These are phyloP conservation scores for Oceanites oceanicus DNA, from an alignment of 2,113 vertebrate genomes.

Conservation along the genomic window DNA sequence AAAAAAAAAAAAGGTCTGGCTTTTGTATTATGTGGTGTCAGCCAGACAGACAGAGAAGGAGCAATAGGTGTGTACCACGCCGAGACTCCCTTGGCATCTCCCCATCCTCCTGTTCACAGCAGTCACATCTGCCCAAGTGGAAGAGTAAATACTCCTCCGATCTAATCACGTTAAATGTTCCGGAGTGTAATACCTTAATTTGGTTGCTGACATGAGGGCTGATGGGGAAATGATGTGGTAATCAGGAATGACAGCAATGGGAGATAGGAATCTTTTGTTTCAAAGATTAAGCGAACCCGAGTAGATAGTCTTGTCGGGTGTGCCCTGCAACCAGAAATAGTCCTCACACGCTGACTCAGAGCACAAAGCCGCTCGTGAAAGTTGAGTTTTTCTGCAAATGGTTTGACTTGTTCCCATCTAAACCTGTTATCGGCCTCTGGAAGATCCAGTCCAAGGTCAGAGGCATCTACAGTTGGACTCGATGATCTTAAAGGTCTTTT, in stretches of 20 bases:
- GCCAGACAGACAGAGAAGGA: neutral
- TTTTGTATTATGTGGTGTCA: neutral
- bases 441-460: neutral
- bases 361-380: neutral
- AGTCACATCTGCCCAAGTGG: neutral
- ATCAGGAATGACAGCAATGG: neutral
- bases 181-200: conserved; percentile 55
- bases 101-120: neutral
- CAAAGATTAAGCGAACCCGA: neutral
- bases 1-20: neutral
- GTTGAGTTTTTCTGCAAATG: neutral
- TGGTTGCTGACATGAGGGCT: conserved; percentile 53
- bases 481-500: neutral
- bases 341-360: neutral
- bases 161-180: conserved; percentile 40
- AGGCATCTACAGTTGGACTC: rapidly evolving
- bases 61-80: neutral
- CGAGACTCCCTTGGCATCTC: neutral
- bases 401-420: neutral
- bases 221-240: conserved; percentile 23
- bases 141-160: conserved; percentile 1
- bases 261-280: conserved; percentile 48
- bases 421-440: rapidly evolving
- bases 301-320: neutral
- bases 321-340: conserved; percentile 10